Base-by-base conservation (phyloP, 2,797 vertebrate genomes). In the Capromys pilorides region DNA sequence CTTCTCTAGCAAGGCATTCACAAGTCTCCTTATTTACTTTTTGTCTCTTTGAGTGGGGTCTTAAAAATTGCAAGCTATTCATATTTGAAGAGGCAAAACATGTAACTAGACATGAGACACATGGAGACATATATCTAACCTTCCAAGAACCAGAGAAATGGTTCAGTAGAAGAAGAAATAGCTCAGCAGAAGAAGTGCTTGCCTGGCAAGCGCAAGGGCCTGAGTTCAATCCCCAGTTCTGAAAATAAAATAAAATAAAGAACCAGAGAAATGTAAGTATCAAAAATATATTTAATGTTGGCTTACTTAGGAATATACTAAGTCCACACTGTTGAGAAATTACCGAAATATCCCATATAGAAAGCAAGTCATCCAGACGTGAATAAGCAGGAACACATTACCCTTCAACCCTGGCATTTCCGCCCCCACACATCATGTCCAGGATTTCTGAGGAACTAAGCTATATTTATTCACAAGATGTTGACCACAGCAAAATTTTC, bases 61-160 rank as follows among this genome's bases (percentile, higher is more conserved):
- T 4, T 92, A 33, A 71, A 75, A 59, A 84, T 45, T 26, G 6
- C 9, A 84, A 87, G 89, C 13, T 54, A 90, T 61, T 90, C 54
- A 67, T 67, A 82, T 96, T 79, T 51, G 94, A 96, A 86, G 26
- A 21, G 57, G 54, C 77, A 80, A 69, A 94, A 95, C 79, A 92
- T 18, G 18, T 8, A 90, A 82, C 67, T 90, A 39, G 24, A 73
- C 69, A 85, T 21, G 36, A 3, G 67, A 62, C 77, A 24, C 33
- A 2, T 73, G 13, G 49, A 33, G 16, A 93, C 18, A 80, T 16
- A 71, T 26, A 61, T 73, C 90, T 81, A 84, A 77, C 69, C 64
- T 91, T 59, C 84, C 2, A 88, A 77, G 73, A 97, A 83, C 66
- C 22, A 89, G 71, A 86, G 14, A 92, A 69, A 64, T 71, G 51